A percentile compares a stretch with the other conserved stretches of the same genome.
phyloP scores from a whole-genome alignment of 2,113 vertebrate species.

The Perognathus longimembris region DNA sequence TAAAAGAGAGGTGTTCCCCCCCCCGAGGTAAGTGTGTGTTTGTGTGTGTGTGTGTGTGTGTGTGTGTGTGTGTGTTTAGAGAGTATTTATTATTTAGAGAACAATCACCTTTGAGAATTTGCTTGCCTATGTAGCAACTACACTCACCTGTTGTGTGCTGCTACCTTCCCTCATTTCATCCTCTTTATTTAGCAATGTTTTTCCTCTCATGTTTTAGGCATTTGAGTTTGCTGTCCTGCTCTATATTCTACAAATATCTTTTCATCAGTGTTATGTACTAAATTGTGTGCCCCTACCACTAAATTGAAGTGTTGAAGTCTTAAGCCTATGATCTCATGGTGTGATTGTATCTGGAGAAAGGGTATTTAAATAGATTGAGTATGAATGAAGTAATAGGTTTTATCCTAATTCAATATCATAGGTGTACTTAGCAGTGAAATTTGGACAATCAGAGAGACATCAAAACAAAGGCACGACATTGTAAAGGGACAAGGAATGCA shows the following conservation, averaged over 20 bases:
- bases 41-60: neutral
- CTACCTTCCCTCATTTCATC: neutral
- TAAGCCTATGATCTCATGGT: neutral
- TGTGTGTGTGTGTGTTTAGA: neutral
- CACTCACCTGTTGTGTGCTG: neutral
- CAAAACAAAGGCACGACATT: fast-evolving
- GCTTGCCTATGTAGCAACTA: neutral
- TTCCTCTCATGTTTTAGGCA: neutral
- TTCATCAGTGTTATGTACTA: neutral
- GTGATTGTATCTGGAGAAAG: neutral
- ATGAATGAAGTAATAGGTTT: neutral
- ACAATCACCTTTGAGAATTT: neutral
- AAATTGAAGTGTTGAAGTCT: neutral
- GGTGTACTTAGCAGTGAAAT: neutral
- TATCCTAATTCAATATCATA: neutral
- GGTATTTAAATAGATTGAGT: neutral
- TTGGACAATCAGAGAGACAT: neutral
- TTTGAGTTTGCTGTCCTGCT: neutral
- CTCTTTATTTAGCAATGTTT: neutral
- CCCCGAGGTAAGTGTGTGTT: neutral
- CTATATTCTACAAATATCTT: neutral
- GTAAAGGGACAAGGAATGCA: neutral
- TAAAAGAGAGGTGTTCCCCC: too few relatives aligned
- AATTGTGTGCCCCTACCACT: neutral
- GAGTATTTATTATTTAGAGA: neutral